Base-by-base conservation (phyloP, 2,797 vertebrate species). In the Cynodonichthys magdalenae region DNA sequence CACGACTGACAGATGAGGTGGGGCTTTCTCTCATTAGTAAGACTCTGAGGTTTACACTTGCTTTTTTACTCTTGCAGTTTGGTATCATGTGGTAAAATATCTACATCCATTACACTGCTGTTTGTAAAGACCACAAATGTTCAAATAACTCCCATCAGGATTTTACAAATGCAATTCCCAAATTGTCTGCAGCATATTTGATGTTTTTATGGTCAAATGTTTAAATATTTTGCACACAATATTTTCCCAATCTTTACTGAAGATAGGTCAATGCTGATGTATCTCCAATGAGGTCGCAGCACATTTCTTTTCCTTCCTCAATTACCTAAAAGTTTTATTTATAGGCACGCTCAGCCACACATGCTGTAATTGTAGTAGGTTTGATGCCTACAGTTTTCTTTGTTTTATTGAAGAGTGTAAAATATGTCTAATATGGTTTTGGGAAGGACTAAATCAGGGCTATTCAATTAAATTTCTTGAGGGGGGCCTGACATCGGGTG, bases 361-460 rank as follows among this genome's bases (percentile, higher is more conserved):
- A 5, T 54, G 12, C 36, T 39, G 11, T 39, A 8, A 53, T 46
- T 41, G 46, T 24, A 57, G 56, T 69, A 20, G 18, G 12, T 2
- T 14, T 39, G n/a, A 74, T 29, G 54, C 5, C 0, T 3, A 1
- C 31, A 20, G 18, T 53, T 24, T 24, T 24, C 47, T 72, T 5
- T 66, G 4, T 17, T 59, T n/a, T 2, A 0, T 4, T 63, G 18
- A 44, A 46, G 49, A 14, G 66, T 71, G 68, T n/a, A 0, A 50
- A n/a, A 71, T 4, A 11, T 53, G 31, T n/a, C 65, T 59, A 69
- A 69, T 59, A 42, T 53, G 19, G 7, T 9, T 36, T 36, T 36
- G 10, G 34, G 34, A 36, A 36, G 10, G 34, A 36, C 9, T 31
- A 31, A 24, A 24, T 2, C 24, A 24, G 24, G 24, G 24, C 2